phyloP scores from a whole-genome alignment of 2,797 vertebrate species.

The Momotus momota region DNA sequence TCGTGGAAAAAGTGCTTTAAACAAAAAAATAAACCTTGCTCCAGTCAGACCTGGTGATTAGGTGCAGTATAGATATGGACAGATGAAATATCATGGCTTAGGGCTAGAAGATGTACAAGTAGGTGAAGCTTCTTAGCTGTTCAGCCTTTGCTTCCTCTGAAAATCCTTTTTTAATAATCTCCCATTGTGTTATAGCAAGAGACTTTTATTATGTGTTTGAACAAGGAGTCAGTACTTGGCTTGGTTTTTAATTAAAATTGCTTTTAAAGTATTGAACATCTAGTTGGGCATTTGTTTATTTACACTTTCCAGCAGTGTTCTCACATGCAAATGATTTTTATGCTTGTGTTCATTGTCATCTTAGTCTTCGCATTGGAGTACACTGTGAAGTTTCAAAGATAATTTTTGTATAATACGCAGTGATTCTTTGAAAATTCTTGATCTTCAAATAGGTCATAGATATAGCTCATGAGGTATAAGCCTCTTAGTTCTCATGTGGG shows the following conservation, averaged over 20 bases:
- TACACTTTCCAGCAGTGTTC: not conserved
- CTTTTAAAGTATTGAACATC: not conserved
- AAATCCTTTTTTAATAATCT: not conserved
- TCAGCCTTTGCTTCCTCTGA: not conserved
- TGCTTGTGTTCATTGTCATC: not conserved
- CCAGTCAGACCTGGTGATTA: not conserved
- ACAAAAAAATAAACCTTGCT: not conserved
- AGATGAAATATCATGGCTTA: not conserved
- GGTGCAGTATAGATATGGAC: not conserved
- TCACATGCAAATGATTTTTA: not conserved
- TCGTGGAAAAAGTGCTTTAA: not conserved
- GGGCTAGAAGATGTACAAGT: not conserved
- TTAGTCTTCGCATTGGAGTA: not conserved
- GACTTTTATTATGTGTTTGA: not conserved
- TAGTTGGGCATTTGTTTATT: not conserved
- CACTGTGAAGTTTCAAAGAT: not conserved
- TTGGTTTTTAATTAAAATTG: not conserved
- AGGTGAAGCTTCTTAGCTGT: not conserved
- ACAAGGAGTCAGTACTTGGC: not conserved
- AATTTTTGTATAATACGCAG: not conserved
- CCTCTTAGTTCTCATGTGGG: not conserved
- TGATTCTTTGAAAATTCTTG: not conserved
- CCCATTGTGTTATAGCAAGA: not conserved
- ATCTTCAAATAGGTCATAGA: not conserved
- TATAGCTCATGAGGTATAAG: not conserved